A percentile compares a stretch with the other conserved stretches of the same genome.
Evolutionary conservation across 2,888 invertebrate genomes (phyloP).

Genomic region (Belgica antarctica): DNA sequence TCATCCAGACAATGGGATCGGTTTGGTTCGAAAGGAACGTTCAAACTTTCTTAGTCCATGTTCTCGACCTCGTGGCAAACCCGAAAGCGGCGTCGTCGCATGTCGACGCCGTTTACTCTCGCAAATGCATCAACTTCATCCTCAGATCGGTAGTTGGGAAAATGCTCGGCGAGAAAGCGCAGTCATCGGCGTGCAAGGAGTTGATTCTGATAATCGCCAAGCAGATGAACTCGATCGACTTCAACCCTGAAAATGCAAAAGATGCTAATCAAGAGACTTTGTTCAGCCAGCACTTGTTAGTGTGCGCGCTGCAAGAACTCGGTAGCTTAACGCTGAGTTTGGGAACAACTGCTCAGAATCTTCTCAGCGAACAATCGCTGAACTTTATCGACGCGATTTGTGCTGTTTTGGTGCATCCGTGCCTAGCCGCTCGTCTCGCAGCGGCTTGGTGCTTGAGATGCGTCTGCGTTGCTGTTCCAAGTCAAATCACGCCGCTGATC

Average conservation of each 20-base stretch:
- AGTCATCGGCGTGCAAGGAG: conserved; percentile 92
- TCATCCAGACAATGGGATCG: conserved; percentile 90
- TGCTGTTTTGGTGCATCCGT: conserved; percentile 84
- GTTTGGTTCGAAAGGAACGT: conserved; percentile 94
- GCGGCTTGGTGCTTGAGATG: conserved; percentile 94
- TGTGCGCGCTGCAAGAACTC: conserved; percentile 92
- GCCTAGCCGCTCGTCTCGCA: conserved; percentile 86
- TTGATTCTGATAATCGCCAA: conserved; percentile 87
- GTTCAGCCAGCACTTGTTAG: conserved; percentile 85
- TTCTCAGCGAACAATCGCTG: conserved; percentile 82
- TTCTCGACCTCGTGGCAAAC: conserved; percentile 90
- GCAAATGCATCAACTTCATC: conserved; percentile 96
- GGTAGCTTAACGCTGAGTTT: conserved; percentile 85
- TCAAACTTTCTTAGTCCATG: conserved; percentile 79
- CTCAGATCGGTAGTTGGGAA: conserved; percentile 87
- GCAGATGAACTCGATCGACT: conserved; percentile 93
- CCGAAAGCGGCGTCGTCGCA: conserved; percentile 95
- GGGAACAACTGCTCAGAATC: conserved; percentile 90
- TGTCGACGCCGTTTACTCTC: conserved; percentile 95
- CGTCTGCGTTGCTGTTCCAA: conserved; percentile 89
- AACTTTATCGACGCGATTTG: conserved; percentile 65
- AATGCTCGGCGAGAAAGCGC: conserved; percentile 95
- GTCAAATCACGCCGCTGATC: conserved; percentile 88
- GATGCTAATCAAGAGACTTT: conserved; percentile 87
- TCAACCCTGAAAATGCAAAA: conserved; percentile 88